phyloP scores from a whole-genome alignment of 2,797 vertebrate genomes.

The Typhlichthys subterraneus region DNA sequence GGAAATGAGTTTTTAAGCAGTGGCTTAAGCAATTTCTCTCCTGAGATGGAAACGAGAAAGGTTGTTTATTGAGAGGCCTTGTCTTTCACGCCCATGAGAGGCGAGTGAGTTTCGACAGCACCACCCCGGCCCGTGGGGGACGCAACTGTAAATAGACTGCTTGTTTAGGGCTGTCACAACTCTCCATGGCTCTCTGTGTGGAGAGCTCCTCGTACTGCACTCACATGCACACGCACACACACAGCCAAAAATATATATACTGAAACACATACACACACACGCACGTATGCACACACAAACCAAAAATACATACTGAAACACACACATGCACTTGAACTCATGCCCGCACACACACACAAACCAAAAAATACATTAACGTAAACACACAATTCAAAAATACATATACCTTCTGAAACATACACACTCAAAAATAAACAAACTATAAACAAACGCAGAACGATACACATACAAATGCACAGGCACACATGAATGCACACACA shows the following conservation, averaged over 20 bases:
- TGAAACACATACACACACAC: conserved; percentile 4
- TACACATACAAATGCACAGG: background rate
- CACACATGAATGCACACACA: background rate
- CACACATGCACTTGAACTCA: conserved; percentile 5
- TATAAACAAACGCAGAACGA: background rate
- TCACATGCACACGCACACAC: conserved; percentile 18
- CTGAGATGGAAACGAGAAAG: conserved; percentile 14
- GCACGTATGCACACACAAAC: conserved; percentile 6
- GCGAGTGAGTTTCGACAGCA: conserved; percentile 20
- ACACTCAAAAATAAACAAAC: conserved; percentile 6
- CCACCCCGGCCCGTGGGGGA: conserved; percentile 36
- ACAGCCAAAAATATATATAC: conserved; percentile 3
- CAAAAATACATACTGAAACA: conserved; percentile 6
- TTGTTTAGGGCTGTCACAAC: conserved; percentile 45
- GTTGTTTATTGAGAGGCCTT: conserved; percentile 21
- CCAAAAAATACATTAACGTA: background rate
- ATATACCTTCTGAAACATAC: background rate
- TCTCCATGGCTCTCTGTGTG: conserved; percentile 37
- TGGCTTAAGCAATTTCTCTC: conserved; percentile 13
- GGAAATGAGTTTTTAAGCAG: no score
- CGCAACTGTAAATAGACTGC: conserved; percentile 61
- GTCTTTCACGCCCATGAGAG: conserved; percentile 37
- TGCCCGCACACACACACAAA: background rate
- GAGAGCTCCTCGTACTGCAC: conserved; percentile 24
- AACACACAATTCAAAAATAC: background rate